A percentile compares a stretch with the other conserved stretches of the same genome.
Evolutionary conservation across 2,888 invertebrate species (phyloP).

Genomic region (Cryptops parisi): DNA sequence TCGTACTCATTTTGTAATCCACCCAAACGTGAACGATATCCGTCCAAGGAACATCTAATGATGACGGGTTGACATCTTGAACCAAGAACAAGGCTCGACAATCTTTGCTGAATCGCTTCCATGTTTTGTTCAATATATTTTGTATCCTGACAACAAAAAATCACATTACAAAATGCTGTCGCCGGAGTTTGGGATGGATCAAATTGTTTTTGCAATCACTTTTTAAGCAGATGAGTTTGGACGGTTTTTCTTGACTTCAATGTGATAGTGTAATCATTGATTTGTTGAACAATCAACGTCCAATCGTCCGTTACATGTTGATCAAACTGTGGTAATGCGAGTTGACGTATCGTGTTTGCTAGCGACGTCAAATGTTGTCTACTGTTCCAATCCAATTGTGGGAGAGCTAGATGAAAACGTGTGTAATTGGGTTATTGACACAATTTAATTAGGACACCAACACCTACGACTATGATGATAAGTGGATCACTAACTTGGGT

Average conservation of each 20-base stretch:
- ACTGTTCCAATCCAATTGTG: not conserved
- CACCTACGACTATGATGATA: too few relatives aligned
- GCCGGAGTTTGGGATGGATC: too few relatives aligned
- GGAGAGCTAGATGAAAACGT: not conserved
- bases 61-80: not conserved
- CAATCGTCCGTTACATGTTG: not conserved
- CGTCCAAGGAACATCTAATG: constrained; percentile 4
- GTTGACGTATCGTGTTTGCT: not conserved
- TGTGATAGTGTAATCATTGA: too few relatives aligned
- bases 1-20: not conserved
- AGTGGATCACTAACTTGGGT: too few relatives aligned
- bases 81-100: not conserved
- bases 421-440: not conserved
- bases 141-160: not conserved
- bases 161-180: too few relatives aligned
- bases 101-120: not conserved
- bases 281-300: too few relatives aligned
- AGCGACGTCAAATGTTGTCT: not conserved
- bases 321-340: not conserved
- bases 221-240: too few relatives aligned
- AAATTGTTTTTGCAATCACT: too few relatives aligned
- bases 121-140: not conserved
- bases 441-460: too few relatives aligned
- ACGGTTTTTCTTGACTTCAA: too few relatives aligned
- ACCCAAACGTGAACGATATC: not conserved